Evolutionary conservation across 2,113 vertebrate species (phyloP).

Genomic region (Upupa epops): DNA sequence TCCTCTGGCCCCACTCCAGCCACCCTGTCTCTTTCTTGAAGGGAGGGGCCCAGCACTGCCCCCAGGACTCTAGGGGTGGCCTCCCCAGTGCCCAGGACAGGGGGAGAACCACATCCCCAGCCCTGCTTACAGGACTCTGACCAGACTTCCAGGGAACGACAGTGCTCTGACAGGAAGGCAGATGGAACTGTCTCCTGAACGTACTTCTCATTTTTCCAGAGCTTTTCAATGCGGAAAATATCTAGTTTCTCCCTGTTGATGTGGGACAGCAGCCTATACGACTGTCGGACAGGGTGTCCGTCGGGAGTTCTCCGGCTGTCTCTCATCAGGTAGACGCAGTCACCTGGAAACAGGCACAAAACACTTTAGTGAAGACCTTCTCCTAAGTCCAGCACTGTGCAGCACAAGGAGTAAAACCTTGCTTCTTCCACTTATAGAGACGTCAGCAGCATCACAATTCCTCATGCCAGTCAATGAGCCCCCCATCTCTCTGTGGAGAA

Average conservation of each 20-base stretch:
- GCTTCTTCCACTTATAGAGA: neutral
- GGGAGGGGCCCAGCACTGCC: no score
- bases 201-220: conserved; percentile 99
- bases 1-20: no score
- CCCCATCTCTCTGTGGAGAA: neutral
- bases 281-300: conserved; percentile 94
- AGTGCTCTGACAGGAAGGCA: neutral
- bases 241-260: conserved; percentile 96
- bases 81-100: no score
- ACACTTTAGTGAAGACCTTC: neutral
- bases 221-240: conserved; percentile 98
- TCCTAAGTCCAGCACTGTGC: neutral
- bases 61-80: no score
- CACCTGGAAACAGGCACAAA: conserved; percentile 78
- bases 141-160: neutral
- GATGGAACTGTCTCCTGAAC: neutral
- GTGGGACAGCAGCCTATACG: conserved; percentile 92
- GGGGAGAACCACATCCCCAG: no score
- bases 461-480: neutral
- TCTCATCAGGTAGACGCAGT: conserved; percentile 97
- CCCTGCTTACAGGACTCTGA: neutral
- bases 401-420: neutral
- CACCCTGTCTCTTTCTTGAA: no score
- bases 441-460: neutral
- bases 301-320: conserved; percentile 93